phyloP scores from a whole-genome alignment of 2,797 vertebrate species.

The Numenius phaeopus region DNA sequence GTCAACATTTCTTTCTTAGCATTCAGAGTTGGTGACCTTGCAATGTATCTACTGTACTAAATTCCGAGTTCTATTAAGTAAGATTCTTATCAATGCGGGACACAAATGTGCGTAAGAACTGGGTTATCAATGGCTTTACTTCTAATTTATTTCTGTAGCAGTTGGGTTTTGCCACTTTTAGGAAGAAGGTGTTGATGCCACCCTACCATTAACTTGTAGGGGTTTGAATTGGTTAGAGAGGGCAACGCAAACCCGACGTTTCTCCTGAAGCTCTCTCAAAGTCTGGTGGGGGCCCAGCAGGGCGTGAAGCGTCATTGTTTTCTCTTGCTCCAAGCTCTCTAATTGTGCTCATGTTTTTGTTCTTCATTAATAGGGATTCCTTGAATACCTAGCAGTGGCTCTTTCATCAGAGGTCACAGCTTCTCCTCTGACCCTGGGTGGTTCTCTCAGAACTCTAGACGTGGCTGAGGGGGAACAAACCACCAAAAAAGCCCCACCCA shows the following conservation, averaged over 20 bases:
- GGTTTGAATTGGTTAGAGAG: neutral
- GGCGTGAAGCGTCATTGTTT: neutral
- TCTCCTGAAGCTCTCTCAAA: neutral
- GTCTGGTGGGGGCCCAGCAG: neutral
- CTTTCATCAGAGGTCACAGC: neutral
- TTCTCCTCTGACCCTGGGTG: neutral
- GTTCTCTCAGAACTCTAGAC: neutral
- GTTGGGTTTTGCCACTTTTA: neutral
- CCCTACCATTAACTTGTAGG: neutral
- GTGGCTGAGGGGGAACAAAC: neutral
- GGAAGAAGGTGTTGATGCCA: neutral
- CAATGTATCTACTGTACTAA: neutral
- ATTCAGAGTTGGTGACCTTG: neutral
- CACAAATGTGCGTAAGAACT: fast-evolving
- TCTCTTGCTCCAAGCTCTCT: neutral
- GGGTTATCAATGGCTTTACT: neutral
- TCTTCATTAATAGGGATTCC: neutral
- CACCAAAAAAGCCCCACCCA: neutral
- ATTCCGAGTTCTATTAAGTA: neutral
- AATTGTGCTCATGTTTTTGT: neutral
- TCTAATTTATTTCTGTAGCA: neutral
- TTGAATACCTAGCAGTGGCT: neutral
- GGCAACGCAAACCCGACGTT: neutral
- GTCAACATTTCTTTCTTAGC: slow-evolving; percentile 57
- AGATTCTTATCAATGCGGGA: neutral